phyloP scores from a whole-genome alignment of 2,888 invertebrate genomes.

The Lacanobia wlatinum region DNA sequence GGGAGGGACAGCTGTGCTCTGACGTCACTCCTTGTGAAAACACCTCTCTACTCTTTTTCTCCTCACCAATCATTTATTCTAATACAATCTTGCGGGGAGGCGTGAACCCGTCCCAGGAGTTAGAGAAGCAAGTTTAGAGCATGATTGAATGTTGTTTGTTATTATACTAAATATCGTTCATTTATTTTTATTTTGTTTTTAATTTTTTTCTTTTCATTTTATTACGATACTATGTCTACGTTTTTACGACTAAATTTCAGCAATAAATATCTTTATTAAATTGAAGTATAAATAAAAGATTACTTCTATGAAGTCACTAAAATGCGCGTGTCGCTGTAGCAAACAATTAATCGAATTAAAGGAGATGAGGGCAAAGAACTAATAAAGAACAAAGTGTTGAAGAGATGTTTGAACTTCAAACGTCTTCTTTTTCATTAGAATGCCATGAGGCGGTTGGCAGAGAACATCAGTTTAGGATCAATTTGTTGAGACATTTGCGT shows the following conservation, averaged over 20 bases:
- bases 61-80: constrained; percentile 73
- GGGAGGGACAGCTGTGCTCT: constrained; percentile 75
- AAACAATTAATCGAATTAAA: constrained; percentile 43
- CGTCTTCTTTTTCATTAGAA: constrained; percentile 52
- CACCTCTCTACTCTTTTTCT: constrained; percentile 70
- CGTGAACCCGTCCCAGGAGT: constrained; percentile 17
- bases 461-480: constrained; percentile 50
- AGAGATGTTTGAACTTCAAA: constrained; percentile 59
- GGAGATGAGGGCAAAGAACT: constrained; percentile 54
- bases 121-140: constrained; percentile 27
- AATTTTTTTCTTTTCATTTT: constrained; percentile 26
- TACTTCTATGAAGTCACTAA: constrained; percentile 13
- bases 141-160: constrained; percentile 47
- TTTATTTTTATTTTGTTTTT: constrained; percentile 33
- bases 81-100: constrained; percentile 58
- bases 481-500: constrained; percentile 63
- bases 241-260: constrained; percentile 28
- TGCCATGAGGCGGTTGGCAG: constrained; percentile 54
- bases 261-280: constrained; percentile 33
- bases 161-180: constrained; percentile 33
- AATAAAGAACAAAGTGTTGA: constrained; percentile 59
- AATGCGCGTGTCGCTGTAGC: constrained; percentile 17
- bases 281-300: constrained; percentile 2
- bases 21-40: constrained; percentile 76
- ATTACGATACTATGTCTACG: constrained; percentile 32